phyloP scores from a whole-genome alignment of 2,888 invertebrate species.

The Pomacea canaliculata region DNA sequence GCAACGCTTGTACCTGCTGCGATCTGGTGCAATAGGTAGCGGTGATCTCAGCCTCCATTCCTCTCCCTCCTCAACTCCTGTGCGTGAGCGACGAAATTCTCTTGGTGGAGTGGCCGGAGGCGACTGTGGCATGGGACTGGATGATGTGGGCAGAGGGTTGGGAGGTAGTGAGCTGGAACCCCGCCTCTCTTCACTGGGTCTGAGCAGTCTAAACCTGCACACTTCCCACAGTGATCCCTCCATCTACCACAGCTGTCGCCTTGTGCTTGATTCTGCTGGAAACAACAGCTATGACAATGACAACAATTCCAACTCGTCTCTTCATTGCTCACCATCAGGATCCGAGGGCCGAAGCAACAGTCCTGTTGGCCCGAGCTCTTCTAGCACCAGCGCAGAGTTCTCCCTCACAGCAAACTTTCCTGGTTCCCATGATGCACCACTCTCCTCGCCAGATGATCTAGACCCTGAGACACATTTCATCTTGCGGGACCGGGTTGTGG shows the following conservation, averaged over 20 bases:
- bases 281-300: conserved; percentile 15
- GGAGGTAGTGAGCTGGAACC: conserved; percentile 40
- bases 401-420: conserved; percentile 43
- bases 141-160: conserved; percentile 9
- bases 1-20: conserved; percentile 1
- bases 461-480: neutral
- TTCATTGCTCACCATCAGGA: conserved; percentile 35
- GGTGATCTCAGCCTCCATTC: neutral
- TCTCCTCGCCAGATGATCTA: conserved; percentile 40
- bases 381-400: conserved; percentile 55
- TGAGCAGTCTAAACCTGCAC: conserved; percentile 35
- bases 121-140: conserved; percentile 19
- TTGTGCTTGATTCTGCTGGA: conserved; percentile 2
- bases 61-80: neutral
- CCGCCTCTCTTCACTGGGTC: conserved; percentile 40
- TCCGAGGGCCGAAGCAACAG: conserved; percentile 40
- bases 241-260: conserved; percentile 48
- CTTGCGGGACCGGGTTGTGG: neutral
- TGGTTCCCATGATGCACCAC: conserved; percentile 39
- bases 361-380: conserved; percentile 40
- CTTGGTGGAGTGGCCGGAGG: conserved; percentile 23
- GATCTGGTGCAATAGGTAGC: neutral
- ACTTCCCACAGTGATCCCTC: conserved; percentile 55
- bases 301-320: conserved; percentile 28
- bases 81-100: conserved; percentile 23